A percentile compares a stretch with the other conserved stretches of the same genome.
Evolutionary conservation across 2,797 vertebrate species (phyloP).

Genomic region (Loris lydekkerianus): DNA sequence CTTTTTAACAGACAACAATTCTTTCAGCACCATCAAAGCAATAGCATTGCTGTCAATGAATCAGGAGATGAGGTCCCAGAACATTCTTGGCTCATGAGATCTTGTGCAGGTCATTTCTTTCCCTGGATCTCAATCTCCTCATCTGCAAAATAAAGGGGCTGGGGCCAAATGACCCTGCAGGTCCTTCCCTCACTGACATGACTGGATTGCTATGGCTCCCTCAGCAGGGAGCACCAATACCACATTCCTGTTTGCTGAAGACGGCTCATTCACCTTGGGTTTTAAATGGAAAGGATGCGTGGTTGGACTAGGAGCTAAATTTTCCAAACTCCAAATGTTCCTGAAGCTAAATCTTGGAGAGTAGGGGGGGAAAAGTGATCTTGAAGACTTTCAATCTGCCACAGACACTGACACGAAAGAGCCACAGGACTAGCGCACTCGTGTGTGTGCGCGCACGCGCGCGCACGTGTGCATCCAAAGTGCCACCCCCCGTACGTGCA

Average conservation of each 20-base stretch:
- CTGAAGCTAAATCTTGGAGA: not conserved
- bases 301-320: not conserved
- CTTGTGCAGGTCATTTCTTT: not conserved
- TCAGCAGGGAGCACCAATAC: not conserved
- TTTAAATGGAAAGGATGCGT: not conserved
- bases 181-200: not conserved
- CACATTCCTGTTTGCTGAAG: not conserved
- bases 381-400: not conserved
- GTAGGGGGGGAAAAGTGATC: not conserved
- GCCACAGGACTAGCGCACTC: not conserved
- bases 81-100: not conserved
- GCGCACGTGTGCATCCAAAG: not conserved
- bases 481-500: not conserved
- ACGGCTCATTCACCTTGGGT: not conserved
- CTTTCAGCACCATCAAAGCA: not conserved
- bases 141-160: not conserved
- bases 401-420: not conserved
- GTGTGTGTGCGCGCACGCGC: too few species aligned
- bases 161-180: not conserved
- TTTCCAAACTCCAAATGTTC: slow-evolving; percentile 6
- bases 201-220: not conserved
- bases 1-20: not conserved
- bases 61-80: not conserved
- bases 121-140: not conserved
- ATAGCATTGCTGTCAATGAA: not conserved